A percentile compares a stretch with the other conserved stretches of the same genome.
Conservation (phyloP, 2,888 invertebrate genomes). For the Hedya salicella region DNA sequence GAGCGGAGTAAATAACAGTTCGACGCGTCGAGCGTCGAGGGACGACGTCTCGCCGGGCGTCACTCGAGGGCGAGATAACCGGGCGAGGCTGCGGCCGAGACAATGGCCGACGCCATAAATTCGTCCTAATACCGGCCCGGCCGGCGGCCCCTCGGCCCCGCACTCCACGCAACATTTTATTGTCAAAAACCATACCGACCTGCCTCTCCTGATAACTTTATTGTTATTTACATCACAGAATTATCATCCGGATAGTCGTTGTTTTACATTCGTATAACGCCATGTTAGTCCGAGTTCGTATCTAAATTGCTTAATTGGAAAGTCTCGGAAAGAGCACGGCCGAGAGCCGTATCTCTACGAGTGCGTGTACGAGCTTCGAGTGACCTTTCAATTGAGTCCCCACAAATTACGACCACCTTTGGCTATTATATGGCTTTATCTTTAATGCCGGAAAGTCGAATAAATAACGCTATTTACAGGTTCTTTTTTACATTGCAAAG, state of each 20-base stretch:
- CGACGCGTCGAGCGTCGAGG: conserved; percentile 28
- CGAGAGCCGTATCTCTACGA: conserved; percentile 64
- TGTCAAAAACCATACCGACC: conserved; percentile 80
- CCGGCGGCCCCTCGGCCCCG: conserved; percentile 54
- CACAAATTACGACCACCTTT: conserved; percentile 58
- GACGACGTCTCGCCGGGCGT: conserved; percentile 26
- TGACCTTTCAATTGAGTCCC: conserved; percentile 72
- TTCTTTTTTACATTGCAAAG: conserved; percentile 61
- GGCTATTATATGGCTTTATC: conserved; percentile 69
- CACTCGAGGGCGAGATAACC: conserved; percentile 43
- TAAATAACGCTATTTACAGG: conserved; percentile 65
- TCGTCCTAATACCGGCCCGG: conserved; percentile 68
- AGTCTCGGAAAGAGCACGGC: conserved; percentile 70
- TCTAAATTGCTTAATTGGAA: conserved; percentile 85
- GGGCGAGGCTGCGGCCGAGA: conserved; percentile 46
- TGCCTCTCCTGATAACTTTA: conserved; percentile 80
- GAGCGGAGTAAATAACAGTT: conserved; percentile 38
- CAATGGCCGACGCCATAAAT: conserved; percentile 69
- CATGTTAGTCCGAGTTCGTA: conserved; percentile 73
- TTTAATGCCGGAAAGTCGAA: conserved; percentile 61
- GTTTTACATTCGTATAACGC: conserved; percentile 81
- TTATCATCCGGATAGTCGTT: conserved; percentile 80
- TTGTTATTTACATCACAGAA: conserved; percentile 83
- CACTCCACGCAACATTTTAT: conserved; percentile 77
- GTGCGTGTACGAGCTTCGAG: conserved; percentile 61